phyloP scores from a whole-genome alignment of 1,140 invertebrate genomes.

The Sminthurinus signatus region DNA sequence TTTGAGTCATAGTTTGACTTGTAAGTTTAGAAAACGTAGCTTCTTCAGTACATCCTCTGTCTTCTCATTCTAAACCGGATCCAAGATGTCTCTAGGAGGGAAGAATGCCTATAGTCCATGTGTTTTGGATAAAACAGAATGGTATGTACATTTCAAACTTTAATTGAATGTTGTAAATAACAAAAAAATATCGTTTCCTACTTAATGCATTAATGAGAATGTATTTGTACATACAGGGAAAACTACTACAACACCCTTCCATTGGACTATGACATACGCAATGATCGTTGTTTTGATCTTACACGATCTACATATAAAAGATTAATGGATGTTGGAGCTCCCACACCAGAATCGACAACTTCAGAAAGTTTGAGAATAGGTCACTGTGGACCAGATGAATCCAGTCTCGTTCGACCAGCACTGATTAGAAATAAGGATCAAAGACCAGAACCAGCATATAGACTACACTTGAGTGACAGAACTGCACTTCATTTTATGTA shows the following conservation, averaged over 20 bases:
- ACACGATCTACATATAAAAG: slow-evolving; percentile 30
- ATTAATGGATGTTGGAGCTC: slow-evolving; percentile 25
- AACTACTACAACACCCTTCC: slow-evolving; percentile 33
- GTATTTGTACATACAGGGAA: slow-evolving; percentile 19
- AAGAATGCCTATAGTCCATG: slow-evolving; percentile 29
- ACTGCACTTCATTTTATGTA: slow-evolving; percentile 32
- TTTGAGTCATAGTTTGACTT: too few relatives aligned
- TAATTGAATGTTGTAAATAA: background rate
- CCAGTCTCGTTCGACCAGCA: background rate
- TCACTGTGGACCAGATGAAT: slow-evolving; percentile 24
- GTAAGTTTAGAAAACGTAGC: too few relatives aligned
- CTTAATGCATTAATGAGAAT: background rate
- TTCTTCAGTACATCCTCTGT: too few relatives aligned
- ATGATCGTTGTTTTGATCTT: slow-evolving; percentile 27
- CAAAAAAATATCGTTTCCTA: background rate
- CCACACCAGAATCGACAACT: slow-evolving; percentile 30
- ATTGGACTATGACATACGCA: slow-evolving; percentile 35
- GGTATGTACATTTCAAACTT: background rate
- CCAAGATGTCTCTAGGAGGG: slow-evolving; percentile 21
- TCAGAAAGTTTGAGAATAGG: slow-evolving; percentile 32
- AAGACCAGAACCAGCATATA: slow-evolving; percentile 30
- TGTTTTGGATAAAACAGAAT: slow-evolving; percentile 21
- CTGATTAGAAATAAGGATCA: slow-evolving; percentile 17
- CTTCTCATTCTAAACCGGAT: too few relatives aligned
- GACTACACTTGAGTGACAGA: slow-evolving; percentile 30